phyloP scores from a whole-genome alignment of 2,888 invertebrate species.

The Cantharis nigra region DNA sequence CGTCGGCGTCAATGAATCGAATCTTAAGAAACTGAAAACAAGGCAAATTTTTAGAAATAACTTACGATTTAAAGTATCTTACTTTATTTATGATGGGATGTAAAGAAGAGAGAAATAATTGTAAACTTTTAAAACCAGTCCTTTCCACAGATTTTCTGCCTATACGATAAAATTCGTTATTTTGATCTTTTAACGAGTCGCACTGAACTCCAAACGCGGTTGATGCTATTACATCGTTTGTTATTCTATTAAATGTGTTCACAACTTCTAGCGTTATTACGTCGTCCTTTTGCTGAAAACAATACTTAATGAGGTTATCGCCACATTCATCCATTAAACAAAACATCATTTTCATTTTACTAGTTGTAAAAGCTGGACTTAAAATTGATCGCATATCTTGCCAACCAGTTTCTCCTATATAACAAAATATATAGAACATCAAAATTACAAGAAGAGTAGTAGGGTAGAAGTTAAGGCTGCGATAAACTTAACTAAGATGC shows the following conservation, averaged over 20 bases:
- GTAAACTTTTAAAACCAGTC: neutral
- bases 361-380: slow-evolving; percentile 50
- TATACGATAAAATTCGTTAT: neutral
- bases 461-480: too few relatives aligned
- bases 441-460: too few relatives aligned
- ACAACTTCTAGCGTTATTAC: neutral
- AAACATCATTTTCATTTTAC: slow-evolving; percentile 50
- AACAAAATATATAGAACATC: too few relatives aligned
- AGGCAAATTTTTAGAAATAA: neutral
- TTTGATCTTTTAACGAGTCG: neutral
- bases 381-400: slow-evolving; percentile 32
- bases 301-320: neutral
- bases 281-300: neutral
- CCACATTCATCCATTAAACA: slow-evolving; percentile 35
- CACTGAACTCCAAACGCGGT: slow-evolving; percentile 1
- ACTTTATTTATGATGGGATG: neutral
- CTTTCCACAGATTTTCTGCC: neutral
- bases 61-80: neutral
- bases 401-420: slow-evolving; percentile 20
- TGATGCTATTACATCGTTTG: slow-evolving; percentile 1
- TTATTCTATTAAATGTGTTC: neutral
- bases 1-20: neutral
- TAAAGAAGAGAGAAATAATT: neutral
- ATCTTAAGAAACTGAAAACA: too few relatives aligned
- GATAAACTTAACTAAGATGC: too few relatives aligned